phyloP scores from a whole-genome alignment of 1,140 invertebrate species.

The Diachasma alloeum region DNA sequence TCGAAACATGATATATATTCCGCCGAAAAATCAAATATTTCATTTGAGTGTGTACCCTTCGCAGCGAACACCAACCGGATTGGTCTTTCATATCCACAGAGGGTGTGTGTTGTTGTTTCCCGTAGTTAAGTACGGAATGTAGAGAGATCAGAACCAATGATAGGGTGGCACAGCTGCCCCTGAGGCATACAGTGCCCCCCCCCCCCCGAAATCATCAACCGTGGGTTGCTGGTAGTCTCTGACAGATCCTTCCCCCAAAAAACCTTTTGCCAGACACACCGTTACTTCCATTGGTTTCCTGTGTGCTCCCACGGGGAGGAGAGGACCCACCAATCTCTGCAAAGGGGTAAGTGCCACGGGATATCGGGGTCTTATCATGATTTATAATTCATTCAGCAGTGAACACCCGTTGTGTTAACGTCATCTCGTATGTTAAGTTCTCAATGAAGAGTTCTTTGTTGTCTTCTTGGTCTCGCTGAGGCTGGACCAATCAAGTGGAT shows the following conservation, averaged over 20 bases:
- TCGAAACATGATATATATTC: background rate
- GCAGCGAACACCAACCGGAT: constrained; percentile 45
- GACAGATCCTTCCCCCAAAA: background rate
- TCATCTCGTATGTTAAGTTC: background rate
- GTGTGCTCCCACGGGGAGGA: background rate
- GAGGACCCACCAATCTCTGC: background rate
- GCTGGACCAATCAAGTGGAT: no score
- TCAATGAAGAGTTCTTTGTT: background rate
- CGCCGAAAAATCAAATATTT: background rate
- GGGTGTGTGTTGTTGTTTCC: constrained; percentile 51
- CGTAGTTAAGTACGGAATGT: constrained; percentile 47
- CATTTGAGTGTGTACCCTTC: constrained; percentile 28
- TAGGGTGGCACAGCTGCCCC: constrained; percentile 56
- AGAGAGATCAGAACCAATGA: constrained; percentile 63
- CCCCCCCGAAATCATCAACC: constrained; percentile 8
- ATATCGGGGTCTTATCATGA: background rate
- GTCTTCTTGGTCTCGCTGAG: background rate
- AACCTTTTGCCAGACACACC: background rate
- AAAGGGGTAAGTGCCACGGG: background rate
- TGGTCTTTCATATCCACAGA: constrained; percentile 54
- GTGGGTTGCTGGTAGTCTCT: constrained; percentile 1
- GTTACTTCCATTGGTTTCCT: constrained; percentile 11
- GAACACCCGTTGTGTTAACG: constrained; percentile 7
- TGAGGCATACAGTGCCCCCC: constrained; percentile 27
- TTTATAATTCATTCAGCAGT: background rate